phyloP scores from a whole-genome alignment of 2,888 invertebrate genomes.

The Teleiodes luculella region DNA sequence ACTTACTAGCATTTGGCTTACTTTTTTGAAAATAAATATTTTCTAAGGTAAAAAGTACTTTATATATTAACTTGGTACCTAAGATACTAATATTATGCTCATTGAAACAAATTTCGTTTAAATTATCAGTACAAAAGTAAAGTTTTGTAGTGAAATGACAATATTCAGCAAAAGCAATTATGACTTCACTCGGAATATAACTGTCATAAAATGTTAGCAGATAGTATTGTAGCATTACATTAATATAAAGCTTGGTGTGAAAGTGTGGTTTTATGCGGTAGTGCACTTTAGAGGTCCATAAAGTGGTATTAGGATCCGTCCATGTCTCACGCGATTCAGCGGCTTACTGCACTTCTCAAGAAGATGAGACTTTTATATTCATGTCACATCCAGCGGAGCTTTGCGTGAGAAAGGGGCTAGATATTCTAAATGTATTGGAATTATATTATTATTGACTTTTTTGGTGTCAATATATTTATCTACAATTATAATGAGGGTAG shows the following conservation, averaged over 20 bases:
- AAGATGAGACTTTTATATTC: slow-evolving; percentile 24
- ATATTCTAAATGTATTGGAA: no score
- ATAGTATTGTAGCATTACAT: neutral
- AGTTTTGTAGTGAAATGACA: neutral
- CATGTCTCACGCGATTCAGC: slow-evolving; percentile 42
- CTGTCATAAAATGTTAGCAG: neutral
- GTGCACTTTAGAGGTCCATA: slow-evolving; percentile 52
- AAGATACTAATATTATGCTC: no score
- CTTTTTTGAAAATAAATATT: no score
- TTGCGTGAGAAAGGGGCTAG: no score
- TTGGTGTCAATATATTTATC: no score
- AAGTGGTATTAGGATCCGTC: slow-evolving; percentile 52
- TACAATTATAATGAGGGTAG: neutral
- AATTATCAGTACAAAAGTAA: no score
- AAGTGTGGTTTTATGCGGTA: slow-evolving; percentile 50
- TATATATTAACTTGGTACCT: no score
- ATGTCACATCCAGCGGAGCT: neutral
- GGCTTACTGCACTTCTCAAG: slow-evolving; percentile 38
- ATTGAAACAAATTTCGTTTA: no score
- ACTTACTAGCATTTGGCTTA: no score
- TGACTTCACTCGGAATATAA: neutral
- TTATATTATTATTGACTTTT: no score
- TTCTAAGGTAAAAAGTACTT: no score
- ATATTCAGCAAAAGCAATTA: neutral
- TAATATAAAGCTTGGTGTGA: slow-evolving; percentile 25